Base-by-base conservation (phyloP, 2,797 vertebrate species). In the Cyprinodon diabolis region DNA sequence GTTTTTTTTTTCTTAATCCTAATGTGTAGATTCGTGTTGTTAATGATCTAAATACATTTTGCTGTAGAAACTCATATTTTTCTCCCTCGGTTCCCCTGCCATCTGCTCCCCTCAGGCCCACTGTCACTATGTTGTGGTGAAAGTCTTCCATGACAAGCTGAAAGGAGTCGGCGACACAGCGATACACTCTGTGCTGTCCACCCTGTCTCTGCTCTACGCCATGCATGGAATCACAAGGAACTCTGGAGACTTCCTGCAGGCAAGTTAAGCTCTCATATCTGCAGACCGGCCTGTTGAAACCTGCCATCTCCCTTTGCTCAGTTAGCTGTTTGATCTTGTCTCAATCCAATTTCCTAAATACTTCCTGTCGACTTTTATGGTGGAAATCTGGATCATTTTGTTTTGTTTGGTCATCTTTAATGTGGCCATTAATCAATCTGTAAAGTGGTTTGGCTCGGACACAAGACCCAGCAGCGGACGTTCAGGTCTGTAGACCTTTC, bases 111-210 rank as follows among this genome's bases (percentile, higher is more conserved):
- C 60, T 5, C 74, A 99, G 98, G 97, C 97, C 8, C 98, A 99
- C 87, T 99, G 97, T 90, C 97, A 99, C 92, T 99, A 97, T 7
- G 96, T 99, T 82, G 89, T 96, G 4, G 97, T 98, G 84, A 98
- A 98, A 91, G 92, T 98, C 51, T 99, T 99, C 70, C 82, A 94
- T 65, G 96, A 96, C 30, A 97, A 96, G 90, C 93, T 99, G 56
- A 88, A 86, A 0, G 95, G 96, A 86, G 76, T 97, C 13, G 69
- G 87, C 0, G 96, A 97, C n/a, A 84, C 93, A 0, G 91, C 93
- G 0, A 83, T 97, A 35, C 92, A 95, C 49, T 91, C 95, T 0
- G 96, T 96, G 63, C 76, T 99, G 81, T 95, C 92, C n/a, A 92
- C 93, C 1, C 89, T 99, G 72, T 98, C 96, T 76, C 94, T 97